phyloP scores from a whole-genome alignment of 1,140 invertebrate genomes.

The Drosophila prosaltans region DNA sequence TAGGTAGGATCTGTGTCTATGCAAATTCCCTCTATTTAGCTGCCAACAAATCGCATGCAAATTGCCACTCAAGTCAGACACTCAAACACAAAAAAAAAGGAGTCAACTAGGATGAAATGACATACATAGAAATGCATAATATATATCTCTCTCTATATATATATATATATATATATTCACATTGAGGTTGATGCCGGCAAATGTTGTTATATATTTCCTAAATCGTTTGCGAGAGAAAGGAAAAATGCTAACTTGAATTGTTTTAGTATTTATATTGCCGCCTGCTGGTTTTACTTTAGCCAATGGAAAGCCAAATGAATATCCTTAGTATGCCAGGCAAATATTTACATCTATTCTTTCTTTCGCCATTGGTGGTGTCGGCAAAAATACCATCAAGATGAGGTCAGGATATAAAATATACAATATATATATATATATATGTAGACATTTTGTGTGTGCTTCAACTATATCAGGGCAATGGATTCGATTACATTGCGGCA shows the following conservation, averaged over 20 bases:
- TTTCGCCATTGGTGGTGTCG: constrained; percentile 17
- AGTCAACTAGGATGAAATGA: constrained; percentile 21
- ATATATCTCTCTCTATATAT: not conserved
- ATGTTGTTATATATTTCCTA: not conserved
- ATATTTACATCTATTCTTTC: constrained; percentile 43
- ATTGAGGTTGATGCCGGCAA: constrained; percentile 6
- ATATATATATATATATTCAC: constrained; percentile 3
- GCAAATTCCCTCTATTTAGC: constrained; percentile 61
- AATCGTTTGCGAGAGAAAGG: not conserved
- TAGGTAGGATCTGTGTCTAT: constrained; percentile 45
- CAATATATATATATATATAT: constrained; percentile 11
- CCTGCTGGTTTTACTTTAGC: constrained; percentile 8
- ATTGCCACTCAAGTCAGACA: constrained; percentile 68
- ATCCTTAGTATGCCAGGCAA: constrained; percentile 64
- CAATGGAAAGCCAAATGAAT: constrained; percentile 70
- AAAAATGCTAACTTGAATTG: not conserved
- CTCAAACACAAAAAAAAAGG: constrained; percentile 26
- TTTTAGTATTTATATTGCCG: constrained; percentile 19
- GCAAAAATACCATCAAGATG: constrained; percentile 58
- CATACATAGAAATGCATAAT: constrained; percentile 11
- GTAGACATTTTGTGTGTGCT: not conserved
- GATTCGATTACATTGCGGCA: constrained; percentile 72
- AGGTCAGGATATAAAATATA: constrained; percentile 61
- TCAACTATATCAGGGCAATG: constrained; percentile 41
- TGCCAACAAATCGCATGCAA: constrained; percentile 78